Evolutionary conservation across 1,140 invertebrate species (phyloP).

Genomic region (Hycleus phaleratus): DNA sequence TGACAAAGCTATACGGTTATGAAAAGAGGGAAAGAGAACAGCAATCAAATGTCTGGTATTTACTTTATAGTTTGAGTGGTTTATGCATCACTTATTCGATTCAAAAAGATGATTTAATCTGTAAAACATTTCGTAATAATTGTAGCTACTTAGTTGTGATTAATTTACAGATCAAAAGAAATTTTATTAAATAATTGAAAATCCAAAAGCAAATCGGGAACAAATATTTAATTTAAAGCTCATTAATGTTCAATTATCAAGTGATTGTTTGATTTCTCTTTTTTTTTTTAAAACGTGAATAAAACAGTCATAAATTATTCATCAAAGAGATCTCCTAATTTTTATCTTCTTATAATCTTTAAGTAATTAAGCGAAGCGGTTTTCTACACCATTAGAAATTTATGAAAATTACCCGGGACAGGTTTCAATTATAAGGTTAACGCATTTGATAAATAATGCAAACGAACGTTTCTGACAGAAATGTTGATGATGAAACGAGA

Average conservation of each 20-base stretch:
- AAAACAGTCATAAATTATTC: constrained; percentile 14
- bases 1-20: not conserved
- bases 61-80: constrained; percentile 9
- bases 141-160: no score
- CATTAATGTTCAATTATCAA: no score
- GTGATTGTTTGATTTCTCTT: no score
- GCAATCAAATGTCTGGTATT: constrained; percentile 11
- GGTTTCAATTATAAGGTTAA: constrained; percentile 16
- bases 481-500: not conserved
- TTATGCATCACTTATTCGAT: constrained; percentile 9
- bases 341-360: constrained; percentile 3
- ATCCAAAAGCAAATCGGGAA: no score
- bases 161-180: no score
- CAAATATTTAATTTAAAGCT: no score
- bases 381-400: constrained; percentile 11
- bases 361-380: constrained; percentile 9
- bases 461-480: constrained; percentile 6
- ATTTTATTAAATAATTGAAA: no score
- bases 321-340: constrained; percentile 12
- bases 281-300: no score
- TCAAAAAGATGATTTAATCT: constrained; percentile 10
- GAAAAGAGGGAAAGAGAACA: constrained; percentile 8
- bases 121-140: constrained; percentile 1
- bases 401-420: constrained; percentile 10
- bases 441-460: constrained; percentile 16